These are phyloP conservation scores for Corythoichthys intestinalis DNA, from an alignment of 2,113 vertebrate species.

Conservation along the genomic window DNA sequence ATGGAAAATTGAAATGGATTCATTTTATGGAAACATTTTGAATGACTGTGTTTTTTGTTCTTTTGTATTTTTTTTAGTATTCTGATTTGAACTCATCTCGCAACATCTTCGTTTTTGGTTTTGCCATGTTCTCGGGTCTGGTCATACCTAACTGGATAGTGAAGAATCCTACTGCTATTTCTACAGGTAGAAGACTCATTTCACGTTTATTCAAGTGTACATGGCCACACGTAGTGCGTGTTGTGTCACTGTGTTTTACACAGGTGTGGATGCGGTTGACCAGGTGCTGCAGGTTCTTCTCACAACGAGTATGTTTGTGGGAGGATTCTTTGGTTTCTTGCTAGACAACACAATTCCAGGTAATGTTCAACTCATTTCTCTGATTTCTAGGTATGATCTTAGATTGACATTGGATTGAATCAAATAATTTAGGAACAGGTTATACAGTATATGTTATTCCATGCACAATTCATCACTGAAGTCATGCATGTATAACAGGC, in stretches of 20 bases:
- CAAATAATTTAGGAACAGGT: neutral
- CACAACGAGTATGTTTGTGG: conserved; percentile 95
- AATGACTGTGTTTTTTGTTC: neutral
- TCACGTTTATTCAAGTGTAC: neutral
- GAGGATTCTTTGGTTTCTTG: conserved; percentile 87
- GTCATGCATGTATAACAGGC: conserved; percentile 64
- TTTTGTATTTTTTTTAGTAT: conserved; percentile 70
- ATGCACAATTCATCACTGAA: neutral
- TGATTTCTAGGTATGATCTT: neutral
- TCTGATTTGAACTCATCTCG: conserved; percentile 93
- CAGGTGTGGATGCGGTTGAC: conserved; percentile 84
- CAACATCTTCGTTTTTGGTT: conserved; percentile 95
- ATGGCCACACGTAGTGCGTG: too few species aligned
- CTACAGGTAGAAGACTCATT: conserved; percentile 76
- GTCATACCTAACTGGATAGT: conserved; percentile 86
- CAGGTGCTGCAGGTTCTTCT: conserved; percentile 90
- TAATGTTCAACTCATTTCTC: conserved; percentile 46
- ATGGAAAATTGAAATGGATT: neutral
- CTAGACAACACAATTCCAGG: conserved; percentile 95
- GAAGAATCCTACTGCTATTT: conserved; percentile 73
- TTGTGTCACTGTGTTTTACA: conserved; percentile 41
- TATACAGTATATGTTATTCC: neutral
- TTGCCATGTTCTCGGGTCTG: conserved; percentile 87
- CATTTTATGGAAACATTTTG: neutral
- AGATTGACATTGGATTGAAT: neutral